A percentile compares a stretch with the other conserved stretches of the same genome.
Conservation (phyloP, 2,113 vertebrate genomes). For the Tachuris rubrigastra region DNA sequence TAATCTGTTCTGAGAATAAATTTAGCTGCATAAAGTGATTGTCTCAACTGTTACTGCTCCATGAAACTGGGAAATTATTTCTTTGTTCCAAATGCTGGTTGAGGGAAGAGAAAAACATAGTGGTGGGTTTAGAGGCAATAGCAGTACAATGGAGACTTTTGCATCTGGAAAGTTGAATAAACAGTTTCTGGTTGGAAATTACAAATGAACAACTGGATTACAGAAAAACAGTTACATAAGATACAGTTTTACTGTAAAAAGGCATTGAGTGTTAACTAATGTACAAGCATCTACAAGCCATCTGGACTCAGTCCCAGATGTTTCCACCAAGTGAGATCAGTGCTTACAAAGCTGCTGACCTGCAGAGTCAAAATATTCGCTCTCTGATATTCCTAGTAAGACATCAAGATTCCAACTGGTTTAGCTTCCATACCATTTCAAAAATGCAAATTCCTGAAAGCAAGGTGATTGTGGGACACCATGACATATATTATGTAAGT, state of each 20-base stretch:
- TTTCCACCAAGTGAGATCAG: not conserved
- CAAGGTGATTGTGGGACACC: not conserved
- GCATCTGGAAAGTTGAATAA: not conserved
- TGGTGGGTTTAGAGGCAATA: not conserved
- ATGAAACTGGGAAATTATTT: not conserved
- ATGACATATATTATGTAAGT: accelerated
- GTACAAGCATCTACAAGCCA: not conserved
- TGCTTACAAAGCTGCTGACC: not conserved
- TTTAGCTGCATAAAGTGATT: conserved; percentile 69
- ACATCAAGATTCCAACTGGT: not conserved
- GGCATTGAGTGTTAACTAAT: not conserved
- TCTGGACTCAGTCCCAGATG: not conserved
- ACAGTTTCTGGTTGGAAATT: not conserved
- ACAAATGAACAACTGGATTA: not conserved
- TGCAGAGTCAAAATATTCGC: not conserved
- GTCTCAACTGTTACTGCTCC: conserved; percentile 64
- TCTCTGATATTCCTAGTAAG: not conserved
- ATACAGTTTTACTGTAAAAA: not conserved
- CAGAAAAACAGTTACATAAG: not conserved
- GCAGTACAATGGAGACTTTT: not conserved
- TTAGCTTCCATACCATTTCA: not conserved
- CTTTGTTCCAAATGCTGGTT: not conserved
- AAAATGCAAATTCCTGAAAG: not conserved
- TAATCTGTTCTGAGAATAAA: conserved; percentile 95
- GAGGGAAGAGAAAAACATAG: not conserved